phyloP scores from a whole-genome alignment of 2,113 vertebrate species.

The Narcine bancroftii region DNA sequence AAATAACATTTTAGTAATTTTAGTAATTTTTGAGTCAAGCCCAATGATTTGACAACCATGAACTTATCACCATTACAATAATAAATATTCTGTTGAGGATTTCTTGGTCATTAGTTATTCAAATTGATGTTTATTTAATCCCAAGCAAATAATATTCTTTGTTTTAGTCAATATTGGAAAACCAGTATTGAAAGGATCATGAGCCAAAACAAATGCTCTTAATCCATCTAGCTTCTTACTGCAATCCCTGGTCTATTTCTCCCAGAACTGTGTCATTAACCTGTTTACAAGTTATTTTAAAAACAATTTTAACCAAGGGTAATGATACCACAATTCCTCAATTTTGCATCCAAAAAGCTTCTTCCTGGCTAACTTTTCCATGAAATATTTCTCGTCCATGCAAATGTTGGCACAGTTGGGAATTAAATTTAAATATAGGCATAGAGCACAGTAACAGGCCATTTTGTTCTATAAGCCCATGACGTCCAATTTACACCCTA shows the following conservation, averaged over 20 bases:
- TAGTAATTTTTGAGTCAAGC: background rate
- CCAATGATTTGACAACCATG: background rate
- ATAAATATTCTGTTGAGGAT: background rate
- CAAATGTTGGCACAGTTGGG: background rate
- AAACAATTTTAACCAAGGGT: too few species aligned
- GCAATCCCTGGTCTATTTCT: background rate
- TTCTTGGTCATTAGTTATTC: background rate
- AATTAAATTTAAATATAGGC: too few species aligned
- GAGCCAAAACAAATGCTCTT: background rate
- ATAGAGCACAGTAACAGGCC: too few species aligned
- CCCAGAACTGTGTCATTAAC: background rate
- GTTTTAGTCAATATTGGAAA: background rate
- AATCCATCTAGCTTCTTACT: background rate
- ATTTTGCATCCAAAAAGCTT: background rate
- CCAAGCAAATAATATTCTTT: background rate
- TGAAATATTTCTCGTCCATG: background rate
- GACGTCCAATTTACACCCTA: too few species aligned
- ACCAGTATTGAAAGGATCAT: background rate
- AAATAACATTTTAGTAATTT: background rate
- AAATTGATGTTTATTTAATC: background rate
- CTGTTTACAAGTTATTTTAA: background rate
- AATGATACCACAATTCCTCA: background rate
- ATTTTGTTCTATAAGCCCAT: too few species aligned
- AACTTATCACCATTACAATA: background rate
- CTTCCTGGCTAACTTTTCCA: background rate